Evolutionary conservation across 2,113 vertebrate genomes (phyloP), one percentile per base, ranked within the genome.

Genomic region (Lanius collurio): DNA sequence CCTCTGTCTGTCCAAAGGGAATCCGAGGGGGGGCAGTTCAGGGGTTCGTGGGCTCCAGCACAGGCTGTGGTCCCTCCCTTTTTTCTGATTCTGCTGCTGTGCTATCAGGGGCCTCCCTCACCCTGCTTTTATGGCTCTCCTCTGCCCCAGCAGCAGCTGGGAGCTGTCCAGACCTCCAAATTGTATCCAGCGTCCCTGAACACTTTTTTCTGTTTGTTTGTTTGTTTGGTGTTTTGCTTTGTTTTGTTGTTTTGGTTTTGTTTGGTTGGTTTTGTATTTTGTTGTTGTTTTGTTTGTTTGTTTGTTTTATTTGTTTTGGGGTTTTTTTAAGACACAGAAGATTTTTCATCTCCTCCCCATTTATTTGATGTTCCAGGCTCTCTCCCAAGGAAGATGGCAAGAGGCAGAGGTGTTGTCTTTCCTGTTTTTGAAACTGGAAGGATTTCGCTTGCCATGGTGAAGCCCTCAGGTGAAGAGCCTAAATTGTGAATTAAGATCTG

Each of bases 101-200:
- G 1, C 24, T 39, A 7, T 5, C 15, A 13, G n/a, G 41, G 16
- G 21, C 15, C 64, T 47, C 67, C 46, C 17, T 7, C 5, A 3
- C 15, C 14, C 9, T 2, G 31, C 6, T 33, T 33, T 12, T 16
- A 0, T 5, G 15, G 8, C 27, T 75, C 15, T 33, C 6, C 50
- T 41, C 26, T 70, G 56, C 33, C 63, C 56, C 65, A 13, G 4
- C 59, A 75, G 44, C 52, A 55, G 20, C 55, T 33, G 56, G 37
- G 37, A 57, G 12, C 52, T 82, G 23, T 18, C 39, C 39, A 59
- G 49, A 22, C 52, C 22, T 37, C 52, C 47, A 23, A 15, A 39
- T 26, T 2, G 0, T 11, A 39, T 5, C 47, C 47, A 46, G 16
- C 1, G 2, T 0, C 37, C 60, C 19, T 46, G 6, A 30, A 59